phyloP scores from a whole-genome alignment of 2,113 vertebrate genomes.

The Propithecus coquereli region DNA sequence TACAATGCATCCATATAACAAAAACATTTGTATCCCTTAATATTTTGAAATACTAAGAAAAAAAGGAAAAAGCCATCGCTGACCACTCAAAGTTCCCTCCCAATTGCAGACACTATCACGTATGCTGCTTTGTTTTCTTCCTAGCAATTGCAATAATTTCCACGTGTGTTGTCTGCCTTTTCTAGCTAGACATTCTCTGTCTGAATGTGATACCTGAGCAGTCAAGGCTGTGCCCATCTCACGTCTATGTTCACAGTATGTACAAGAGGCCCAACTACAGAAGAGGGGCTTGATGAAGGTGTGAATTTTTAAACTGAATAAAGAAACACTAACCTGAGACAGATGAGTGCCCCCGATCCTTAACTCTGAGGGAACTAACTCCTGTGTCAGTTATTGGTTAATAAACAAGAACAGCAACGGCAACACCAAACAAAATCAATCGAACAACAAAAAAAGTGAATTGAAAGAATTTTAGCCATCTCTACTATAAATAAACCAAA shows the following conservation, averaged over 20 bases:
- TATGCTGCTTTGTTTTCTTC: background rate
- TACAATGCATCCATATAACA: too few relatives aligned
- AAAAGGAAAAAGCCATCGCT: background rate
- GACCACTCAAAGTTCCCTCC: rapidly evolving
- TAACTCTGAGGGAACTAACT: background rate
- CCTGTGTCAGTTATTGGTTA: background rate
- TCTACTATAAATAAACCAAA: background rate
- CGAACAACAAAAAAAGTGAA: background rate
- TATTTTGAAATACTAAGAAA: too few relatives aligned
- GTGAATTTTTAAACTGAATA: background rate
- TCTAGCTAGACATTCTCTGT: background rate
- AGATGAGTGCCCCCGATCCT: too few relatives aligned
- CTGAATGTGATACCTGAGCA: background rate
- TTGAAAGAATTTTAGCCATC: background rate
- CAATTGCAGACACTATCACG: rapidly evolving
- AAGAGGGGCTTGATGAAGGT: background rate
- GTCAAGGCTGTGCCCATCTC: too few relatives aligned
- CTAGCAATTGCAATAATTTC: too few relatives aligned
- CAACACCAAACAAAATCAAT: background rate
- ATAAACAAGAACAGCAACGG: background rate
- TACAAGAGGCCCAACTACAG: background rate
- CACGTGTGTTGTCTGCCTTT: background rate
- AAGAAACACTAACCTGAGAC: background rate
- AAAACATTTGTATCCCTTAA: too few relatives aligned
- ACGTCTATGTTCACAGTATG: background rate